Percentiles rank a stretch among this genome's conserved stretches.
These are phyloP conservation scores for Euplexia lucipara DNA, from an alignment of 2,888 invertebrate genomes.

Conservation along the genomic window DNA sequence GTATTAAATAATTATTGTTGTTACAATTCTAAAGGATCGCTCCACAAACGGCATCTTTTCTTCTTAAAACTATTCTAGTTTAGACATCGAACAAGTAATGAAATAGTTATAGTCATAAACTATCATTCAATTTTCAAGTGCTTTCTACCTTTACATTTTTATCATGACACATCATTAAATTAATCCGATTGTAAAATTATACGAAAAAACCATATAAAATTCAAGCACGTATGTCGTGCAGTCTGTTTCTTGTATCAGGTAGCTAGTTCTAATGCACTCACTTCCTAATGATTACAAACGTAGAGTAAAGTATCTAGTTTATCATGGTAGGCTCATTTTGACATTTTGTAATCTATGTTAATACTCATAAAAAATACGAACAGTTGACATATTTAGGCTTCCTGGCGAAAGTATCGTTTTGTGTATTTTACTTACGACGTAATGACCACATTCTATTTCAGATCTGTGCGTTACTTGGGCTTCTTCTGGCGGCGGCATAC, in stretches of 20 bases:
- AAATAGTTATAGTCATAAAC: no score
- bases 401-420: no score
- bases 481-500: slow-evolving; percentile 65
- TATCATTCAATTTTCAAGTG: neutral
- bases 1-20: slow-evolving; percentile 22
- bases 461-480: slow-evolving; percentile 64
- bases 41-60: neutral
- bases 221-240: slow-evolving; percentile 16
- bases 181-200: slow-evolving; percentile 32
- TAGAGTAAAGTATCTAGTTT: no score
- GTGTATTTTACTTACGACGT: no score
- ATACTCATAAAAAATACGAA: neutral
- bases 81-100: no score
- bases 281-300: slow-evolving; percentile 8
- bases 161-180: slow-evolving; percentile 34
- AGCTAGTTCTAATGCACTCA: slow-evolving; percentile 4
- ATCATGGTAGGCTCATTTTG: neutral
- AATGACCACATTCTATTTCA: slow-evolving; percentile 53
- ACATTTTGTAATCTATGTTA: neutral
- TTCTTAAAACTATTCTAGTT: neutral
- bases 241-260: slow-evolving; percentile 17
- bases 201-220: slow-evolving; percentile 10
- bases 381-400: neutral
- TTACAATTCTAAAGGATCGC: slow-evolving; percentile 2
- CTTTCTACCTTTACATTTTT: neutral